Conservation (phyloP, 2,113 vertebrate species). For the Syngnathus floridae region DNA sequence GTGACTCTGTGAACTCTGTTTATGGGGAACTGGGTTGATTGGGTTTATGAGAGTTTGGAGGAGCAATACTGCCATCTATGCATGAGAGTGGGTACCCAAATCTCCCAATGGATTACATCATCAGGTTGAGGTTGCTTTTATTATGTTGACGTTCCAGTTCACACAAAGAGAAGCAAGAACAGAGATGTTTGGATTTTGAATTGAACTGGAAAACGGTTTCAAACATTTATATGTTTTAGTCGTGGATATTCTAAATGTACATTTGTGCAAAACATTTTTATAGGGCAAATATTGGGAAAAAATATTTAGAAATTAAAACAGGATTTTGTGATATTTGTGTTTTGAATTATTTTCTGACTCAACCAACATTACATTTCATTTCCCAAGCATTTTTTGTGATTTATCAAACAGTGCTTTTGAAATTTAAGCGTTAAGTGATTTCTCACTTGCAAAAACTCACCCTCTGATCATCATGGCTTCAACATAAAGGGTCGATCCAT, state of each 20-base stretch:
- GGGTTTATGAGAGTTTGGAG: conserved; percentile 23
- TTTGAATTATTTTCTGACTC: too few species aligned
- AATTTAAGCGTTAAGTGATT: neutral
- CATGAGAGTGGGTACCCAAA: conserved; percentile 9
- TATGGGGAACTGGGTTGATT: conserved; percentile 70
- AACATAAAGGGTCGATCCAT: neutral
- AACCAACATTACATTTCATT: too few species aligned
- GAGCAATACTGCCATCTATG: conserved; percentile 83
- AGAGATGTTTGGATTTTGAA: neutral
- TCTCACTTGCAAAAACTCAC: neutral
- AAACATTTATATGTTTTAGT: neutral
- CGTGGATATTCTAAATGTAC: neutral
- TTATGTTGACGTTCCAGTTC: conserved; percentile 33
- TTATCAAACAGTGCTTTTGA: neutral
- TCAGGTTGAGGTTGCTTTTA: conserved; percentile 41
- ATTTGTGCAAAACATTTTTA: neutral
- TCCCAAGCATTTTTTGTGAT: neutral
- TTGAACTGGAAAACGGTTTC: neutral
- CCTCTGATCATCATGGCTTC: neutral
- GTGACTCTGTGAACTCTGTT: conserved; percentile 68
- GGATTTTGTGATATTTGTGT: too few species aligned
- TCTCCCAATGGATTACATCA: conserved; percentile 63
- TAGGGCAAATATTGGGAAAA: too few species aligned
- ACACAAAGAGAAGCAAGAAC: conserved; percentile 63
- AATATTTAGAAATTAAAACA: too few species aligned